Percentiles rank a stretch among this genome's conserved stretches.
Evolutionary conservation across 2,888 invertebrate genomes (phyloP).

Genomic region (Synergus laeviventris): DNA sequence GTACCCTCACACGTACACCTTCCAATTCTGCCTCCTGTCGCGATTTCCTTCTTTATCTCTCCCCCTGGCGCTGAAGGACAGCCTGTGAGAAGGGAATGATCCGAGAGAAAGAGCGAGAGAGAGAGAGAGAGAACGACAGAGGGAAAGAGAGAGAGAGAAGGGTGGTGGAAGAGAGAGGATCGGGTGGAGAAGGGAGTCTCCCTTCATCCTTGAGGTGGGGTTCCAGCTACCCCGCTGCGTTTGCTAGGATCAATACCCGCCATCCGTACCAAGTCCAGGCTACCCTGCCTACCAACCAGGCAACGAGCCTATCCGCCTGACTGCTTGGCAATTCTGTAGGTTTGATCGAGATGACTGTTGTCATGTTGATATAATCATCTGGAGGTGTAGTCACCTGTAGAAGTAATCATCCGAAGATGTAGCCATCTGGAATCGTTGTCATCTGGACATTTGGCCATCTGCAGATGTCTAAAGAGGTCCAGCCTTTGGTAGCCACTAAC

Average conservation of each 20-base stretch:
- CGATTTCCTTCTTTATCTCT: slow-evolving; percentile 46
- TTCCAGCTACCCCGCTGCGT: slow-evolving; percentile 71
- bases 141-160: slow-evolving; percentile 48
- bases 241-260: slow-evolving; percentile 74
- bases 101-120: slow-evolving; percentile 31
- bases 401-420: neutral
- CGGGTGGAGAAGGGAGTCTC: slow-evolving; percentile 54
- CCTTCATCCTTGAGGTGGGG: slow-evolving; percentile 70
- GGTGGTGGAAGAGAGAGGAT: slow-evolving; percentile 37
- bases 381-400: neutral
- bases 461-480: too few relatives aligned
- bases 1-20: slow-evolving; percentile 50
- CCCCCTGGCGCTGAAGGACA: slow-evolving; percentile 45
- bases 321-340: neutral
- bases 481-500: too few relatives aligned
- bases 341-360: too few relatives aligned
- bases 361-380: neutral
- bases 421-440: too few relatives aligned
- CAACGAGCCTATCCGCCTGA: slow-evolving; percentile 57
- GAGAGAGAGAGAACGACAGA: slow-evolving; percentile 46
- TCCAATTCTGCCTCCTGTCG: slow-evolving; percentile 44
- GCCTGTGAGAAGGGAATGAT: slow-evolving; percentile 45
- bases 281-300: slow-evolving; percentile 66
- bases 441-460: neutral
- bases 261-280: slow-evolving; percentile 72